phyloP scores from a whole-genome alignment of 2,797 vertebrate species.

The Otolemur crassicaudatus region DNA sequence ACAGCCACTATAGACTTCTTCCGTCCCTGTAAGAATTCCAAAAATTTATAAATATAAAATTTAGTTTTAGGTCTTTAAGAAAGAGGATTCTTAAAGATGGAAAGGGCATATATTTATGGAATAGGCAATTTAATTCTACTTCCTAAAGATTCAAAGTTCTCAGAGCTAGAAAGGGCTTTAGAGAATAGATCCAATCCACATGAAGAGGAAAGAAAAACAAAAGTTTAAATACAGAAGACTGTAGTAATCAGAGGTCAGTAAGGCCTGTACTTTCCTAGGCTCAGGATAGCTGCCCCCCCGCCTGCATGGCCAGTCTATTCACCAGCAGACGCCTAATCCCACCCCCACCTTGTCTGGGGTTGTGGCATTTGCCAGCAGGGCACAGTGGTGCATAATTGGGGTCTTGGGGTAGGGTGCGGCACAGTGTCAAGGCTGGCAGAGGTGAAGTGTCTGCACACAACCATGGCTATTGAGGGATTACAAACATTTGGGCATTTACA shows the following conservation, averaged over 20 bases:
- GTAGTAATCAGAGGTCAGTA: not conserved
- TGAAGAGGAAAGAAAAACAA: not conserved
- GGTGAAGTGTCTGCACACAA: not conserved
- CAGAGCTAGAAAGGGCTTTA: not conserved
- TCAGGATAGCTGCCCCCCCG: not conserved
- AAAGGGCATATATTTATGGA: conserved; percentile 41
- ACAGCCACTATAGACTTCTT: conserved; percentile 91
- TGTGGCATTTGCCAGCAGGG: not conserved
- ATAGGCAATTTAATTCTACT: conserved; percentile 10
- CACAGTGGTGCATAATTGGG: not conserved
- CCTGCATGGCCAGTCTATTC: not conserved
- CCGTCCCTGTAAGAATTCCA: conserved; percentile 88
- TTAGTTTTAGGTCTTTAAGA: not conserved
- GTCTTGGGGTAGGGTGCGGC: not conserved
- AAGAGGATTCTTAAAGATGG: not conserved
- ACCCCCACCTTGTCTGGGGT: not conserved
- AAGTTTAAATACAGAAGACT: not conserved
- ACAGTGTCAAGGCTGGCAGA: not conserved
- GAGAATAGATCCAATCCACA: not conserved
- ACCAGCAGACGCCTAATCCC: not conserved
- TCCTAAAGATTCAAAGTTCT: conserved; percentile 50
- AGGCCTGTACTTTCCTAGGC: not conserved
- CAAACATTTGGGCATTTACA: not conserved
- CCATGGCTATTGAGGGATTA: not conserved
- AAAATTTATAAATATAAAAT: conserved; percentile 34